phyloP scores from a whole-genome alignment of 2,797 vertebrate genomes.

The Dromococcyx pavoninus region DNA sequence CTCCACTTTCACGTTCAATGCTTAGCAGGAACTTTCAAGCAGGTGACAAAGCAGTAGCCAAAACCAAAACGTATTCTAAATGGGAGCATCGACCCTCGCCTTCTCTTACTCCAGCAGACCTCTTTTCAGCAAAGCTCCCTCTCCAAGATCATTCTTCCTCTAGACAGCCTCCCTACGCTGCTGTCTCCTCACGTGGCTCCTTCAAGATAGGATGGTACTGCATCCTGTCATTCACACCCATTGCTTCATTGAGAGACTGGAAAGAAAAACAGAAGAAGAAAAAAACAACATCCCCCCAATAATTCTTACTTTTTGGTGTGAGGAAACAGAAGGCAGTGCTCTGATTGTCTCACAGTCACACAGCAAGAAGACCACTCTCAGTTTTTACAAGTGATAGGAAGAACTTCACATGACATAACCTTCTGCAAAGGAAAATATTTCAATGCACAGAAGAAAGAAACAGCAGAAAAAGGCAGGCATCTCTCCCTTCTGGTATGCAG shows the following conservation, averaged over 20 bases:
- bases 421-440: neutral
- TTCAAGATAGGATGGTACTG: neutral
- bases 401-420: neutral
- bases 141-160: neutral
- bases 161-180: neutral
- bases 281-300: too few relatives aligned
- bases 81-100: neutral
- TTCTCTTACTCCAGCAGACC: neutral
- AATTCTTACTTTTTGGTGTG: neutral
- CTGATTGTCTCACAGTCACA: rapidly evolving
- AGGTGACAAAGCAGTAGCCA: neutral
- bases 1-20: neutral
- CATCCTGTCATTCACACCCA: neutral
- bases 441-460: neutral
- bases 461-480: slow-evolving; percentile 1
- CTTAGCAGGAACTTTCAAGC: neutral
- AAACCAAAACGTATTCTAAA: neutral
- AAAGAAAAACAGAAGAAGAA: neutral
- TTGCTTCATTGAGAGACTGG: neutral
- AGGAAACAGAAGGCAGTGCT: neutral
- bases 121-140: neutral
- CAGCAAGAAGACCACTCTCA: neutral
- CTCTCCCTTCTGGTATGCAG: neutral
- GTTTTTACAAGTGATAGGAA: neutral
- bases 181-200: neutral